Evolutionary conservation across 2,888 invertebrate genomes (phyloP).

Genomic region (Dicycla oo): DNA sequence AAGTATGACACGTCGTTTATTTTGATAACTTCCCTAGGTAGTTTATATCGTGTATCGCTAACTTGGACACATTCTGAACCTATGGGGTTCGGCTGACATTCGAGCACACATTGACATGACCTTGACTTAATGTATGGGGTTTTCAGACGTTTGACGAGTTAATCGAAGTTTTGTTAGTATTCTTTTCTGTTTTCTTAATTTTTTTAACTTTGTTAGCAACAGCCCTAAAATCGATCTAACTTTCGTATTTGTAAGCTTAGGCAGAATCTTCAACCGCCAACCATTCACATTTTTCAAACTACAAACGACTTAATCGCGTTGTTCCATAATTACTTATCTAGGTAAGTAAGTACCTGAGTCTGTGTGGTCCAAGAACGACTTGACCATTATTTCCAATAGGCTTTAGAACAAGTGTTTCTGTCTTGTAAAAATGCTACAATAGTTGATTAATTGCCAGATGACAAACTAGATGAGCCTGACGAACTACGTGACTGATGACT

Average conservation of each 20-base stretch:
- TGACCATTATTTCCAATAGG: conserved; percentile 32
- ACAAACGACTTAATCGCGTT: conserved; percentile 29
- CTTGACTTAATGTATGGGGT: too few relatives aligned
- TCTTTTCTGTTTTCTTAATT: neutral
- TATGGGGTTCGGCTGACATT: too few relatives aligned
- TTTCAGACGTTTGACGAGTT: too few relatives aligned
- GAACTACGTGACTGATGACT: conserved; percentile 44
- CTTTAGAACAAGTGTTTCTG: conserved; percentile 61
- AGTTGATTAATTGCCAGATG: conserved; percentile 58
- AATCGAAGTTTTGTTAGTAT: neutral
- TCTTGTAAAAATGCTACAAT: conserved; percentile 51
- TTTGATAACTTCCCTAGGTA: neutral
- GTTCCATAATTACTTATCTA: conserved; percentile 27
- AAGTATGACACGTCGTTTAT: neutral
- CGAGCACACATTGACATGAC: too few relatives aligned
- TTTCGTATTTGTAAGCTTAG: neutral
- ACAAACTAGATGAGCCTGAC: conserved; percentile 43
- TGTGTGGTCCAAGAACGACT: conserved; percentile 32
- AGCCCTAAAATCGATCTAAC: neutral
- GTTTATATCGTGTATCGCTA: neutral
- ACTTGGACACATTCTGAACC: too few relatives aligned
- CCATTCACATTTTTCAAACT: neutral
- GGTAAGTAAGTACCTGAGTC: neutral
- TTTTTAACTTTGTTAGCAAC: neutral
- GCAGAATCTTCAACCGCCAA: neutral